Percentiles rank a stretch among this genome's conserved stretches.
Conservation (phyloP, 2,797 vertebrate genomes). For the Gymnopithys bicolor region DNA sequence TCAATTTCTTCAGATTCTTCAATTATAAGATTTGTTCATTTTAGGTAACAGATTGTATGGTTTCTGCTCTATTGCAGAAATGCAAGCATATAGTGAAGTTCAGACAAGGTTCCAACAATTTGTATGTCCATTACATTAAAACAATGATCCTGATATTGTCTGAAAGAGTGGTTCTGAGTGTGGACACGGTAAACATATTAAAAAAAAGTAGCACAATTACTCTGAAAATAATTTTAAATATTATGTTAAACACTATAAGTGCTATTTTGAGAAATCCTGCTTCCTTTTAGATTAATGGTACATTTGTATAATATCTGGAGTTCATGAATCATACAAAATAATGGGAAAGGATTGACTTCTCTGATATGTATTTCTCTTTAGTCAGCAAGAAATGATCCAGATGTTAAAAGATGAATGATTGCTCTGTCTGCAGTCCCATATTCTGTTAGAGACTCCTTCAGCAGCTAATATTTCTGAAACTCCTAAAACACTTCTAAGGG, state of each 20-base stretch:
- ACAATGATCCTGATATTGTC: not conserved
- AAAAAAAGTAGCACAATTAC: not conserved
- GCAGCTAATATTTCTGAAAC: slow-evolving; percentile 2
- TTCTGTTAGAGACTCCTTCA: not conserved
- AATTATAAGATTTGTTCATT: not conserved
- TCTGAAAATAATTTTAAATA: not conserved
- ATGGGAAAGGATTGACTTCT: not conserved
- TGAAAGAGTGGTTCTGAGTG: not conserved
- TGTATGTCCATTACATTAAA: not conserved
- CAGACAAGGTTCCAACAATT: not conserved
- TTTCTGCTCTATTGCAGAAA: not conserved
- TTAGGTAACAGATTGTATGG: not conserved
- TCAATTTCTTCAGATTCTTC: not conserved
- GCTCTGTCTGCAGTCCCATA: not conserved
- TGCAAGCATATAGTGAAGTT: not conserved
- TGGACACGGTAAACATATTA: not conserved
- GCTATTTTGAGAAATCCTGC: not conserved
- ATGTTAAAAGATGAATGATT: slow-evolving; percentile 1
- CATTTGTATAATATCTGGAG: not conserved
- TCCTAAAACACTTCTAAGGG: not conserved
- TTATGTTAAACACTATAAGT: not conserved
- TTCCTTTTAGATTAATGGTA: not conserved
- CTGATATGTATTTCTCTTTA: not conserved
- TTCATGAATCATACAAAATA: not conserved
- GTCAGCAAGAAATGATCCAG: slow-evolving; percentile 9